phyloP scores from a whole-genome alignment of 2,113 vertebrate genomes.

The Archocentrus centrarchus region DNA sequence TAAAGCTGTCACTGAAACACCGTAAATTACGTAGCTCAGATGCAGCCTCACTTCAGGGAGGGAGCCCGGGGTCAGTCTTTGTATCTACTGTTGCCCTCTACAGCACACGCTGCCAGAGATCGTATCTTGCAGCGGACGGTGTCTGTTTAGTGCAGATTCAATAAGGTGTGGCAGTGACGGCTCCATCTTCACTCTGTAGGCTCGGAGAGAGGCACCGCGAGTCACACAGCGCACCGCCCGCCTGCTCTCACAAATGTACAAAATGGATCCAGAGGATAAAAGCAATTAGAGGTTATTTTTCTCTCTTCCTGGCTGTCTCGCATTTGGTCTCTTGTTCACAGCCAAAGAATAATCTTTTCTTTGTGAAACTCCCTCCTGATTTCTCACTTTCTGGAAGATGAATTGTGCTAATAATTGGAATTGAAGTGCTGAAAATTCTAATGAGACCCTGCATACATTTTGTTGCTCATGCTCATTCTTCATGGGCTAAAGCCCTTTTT shows the following conservation, averaged over 20 bases:
- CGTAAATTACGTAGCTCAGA: not conserved
- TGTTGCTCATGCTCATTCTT: conserved; percentile 37
- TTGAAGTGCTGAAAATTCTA: conserved; percentile 55
- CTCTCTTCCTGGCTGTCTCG: not conserved
- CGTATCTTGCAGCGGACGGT: conserved; percentile 23
- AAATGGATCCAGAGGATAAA: conserved; percentile 34
- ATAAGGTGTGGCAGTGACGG: conserved; percentile 37
- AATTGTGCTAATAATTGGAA: conserved; percentile 68
- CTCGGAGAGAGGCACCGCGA: not conserved
- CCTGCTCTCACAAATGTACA: conserved; percentile 20
- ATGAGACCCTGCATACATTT: conserved; percentile 61
- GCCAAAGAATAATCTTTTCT: conserved; percentile 30
- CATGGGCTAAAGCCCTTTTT: conserved; percentile 22
- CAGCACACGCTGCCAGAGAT: conserved; percentile 34
- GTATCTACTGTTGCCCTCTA: not conserved
- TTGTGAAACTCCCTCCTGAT: conserved; percentile 26
- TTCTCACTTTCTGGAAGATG: conserved; percentile 50
- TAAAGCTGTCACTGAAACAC: not conserved
- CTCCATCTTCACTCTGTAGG: conserved; percentile 34
- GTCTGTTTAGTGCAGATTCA: conserved; percentile 43
- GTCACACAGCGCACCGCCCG: not conserved
- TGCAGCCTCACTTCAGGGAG: not conserved
- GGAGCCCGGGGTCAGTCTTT: not conserved
- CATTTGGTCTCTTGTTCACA: conserved; percentile 10
- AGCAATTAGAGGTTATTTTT: conserved; percentile 29